Percentiles rank a stretch among this genome's conserved stretches.
Conservation (phyloP, 1,140 invertebrate species). For the Drosophila funebris region DNA sequence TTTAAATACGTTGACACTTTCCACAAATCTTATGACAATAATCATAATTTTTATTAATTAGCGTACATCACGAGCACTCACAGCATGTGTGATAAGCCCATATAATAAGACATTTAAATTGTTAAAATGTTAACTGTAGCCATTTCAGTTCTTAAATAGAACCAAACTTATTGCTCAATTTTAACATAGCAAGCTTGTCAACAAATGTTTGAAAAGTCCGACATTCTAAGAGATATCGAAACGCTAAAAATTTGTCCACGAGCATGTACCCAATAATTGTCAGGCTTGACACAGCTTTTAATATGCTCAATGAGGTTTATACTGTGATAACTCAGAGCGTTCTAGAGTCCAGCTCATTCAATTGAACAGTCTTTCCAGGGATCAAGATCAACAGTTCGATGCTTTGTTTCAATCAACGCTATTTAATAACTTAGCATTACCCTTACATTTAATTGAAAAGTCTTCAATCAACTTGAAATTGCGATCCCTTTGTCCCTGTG, state of each 20-base stretch:
- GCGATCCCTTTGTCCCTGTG: slow-evolving; percentile 3
- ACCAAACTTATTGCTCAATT: no score
- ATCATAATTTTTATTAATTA: slow-evolving; percentile 43
- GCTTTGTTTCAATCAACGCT: background rate
- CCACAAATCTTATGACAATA: slow-evolving; percentile 20
- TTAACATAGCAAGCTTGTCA: no score
- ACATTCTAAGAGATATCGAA: background rate
- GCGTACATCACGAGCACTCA: background rate
- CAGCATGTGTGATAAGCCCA: background rate
- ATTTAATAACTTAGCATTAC: no score
- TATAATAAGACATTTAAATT: background rate
- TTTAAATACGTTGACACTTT: slow-evolving; percentile 18
- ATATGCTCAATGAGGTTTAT: background rate
- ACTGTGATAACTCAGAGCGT: background rate
- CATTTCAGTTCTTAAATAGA: no score
- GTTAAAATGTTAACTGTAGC: no score
- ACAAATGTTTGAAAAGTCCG: background rate
- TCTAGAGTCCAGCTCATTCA: background rate
- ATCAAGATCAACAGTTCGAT: background rate
- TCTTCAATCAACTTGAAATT: background rate
- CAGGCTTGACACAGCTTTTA: background rate
- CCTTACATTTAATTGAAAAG: background rate
- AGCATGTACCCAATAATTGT: background rate
- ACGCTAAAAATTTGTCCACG: background rate
- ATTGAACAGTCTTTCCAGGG: background rate